These are phyloP conservation scores for Melanotaenia pygmaea DNA, from an alignment of 2,797 vertebrate species.

Conservation along the genomic window DNA sequence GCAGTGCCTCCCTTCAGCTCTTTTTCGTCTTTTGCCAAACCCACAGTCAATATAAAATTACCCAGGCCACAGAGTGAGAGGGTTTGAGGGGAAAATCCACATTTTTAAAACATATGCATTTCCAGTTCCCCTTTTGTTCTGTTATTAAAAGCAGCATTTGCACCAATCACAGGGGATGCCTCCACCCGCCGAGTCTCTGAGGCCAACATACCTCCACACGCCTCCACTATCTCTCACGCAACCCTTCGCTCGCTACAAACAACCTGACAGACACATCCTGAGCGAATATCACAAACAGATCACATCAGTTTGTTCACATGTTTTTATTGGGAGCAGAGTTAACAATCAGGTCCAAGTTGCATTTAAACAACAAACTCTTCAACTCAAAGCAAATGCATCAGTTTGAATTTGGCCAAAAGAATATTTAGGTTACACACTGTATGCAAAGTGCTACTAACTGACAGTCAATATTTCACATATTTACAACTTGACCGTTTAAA, in stretches of 20 bases:
- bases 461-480: slow-evolving; percentile 68
- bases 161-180: slow-evolving; percentile 79
- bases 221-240: slow-evolving; percentile 73
- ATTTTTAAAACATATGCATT: slow-evolving; percentile 88
- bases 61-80: slow-evolving; percentile 80
- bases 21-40: slow-evolving; percentile 85
- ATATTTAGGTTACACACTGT: slow-evolving; percentile 47
- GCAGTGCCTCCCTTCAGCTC: slow-evolving; percentile 71
- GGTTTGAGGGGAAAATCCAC: slow-evolving; percentile 70
- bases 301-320: slow-evolving; percentile 32
- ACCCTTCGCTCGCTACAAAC: slow-evolving; percentile 48
- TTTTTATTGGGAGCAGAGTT: slow-evolving; percentile 65
- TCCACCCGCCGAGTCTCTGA: slow-evolving; percentile 60
- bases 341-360: slow-evolving; percentile 49
- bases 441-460: slow-evolving; percentile 50
- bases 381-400: slow-evolving; percentile 40
- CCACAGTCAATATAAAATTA: slow-evolving; percentile 89
- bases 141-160: slow-evolving; percentile 88
- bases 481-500: slow-evolving; percentile 61
- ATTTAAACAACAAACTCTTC: slow-evolving; percentile 18
- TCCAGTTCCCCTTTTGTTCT: slow-evolving; percentile 87
- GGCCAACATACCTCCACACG: slow-evolving; percentile 76
- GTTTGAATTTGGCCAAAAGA: slow-evolving; percentile 47
- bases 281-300: slow-evolving; percentile 41
- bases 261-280: slow-evolving; percentile 46